Conservation (phyloP, 2,888 invertebrate species). For the Digitonthophagus gazella region DNA sequence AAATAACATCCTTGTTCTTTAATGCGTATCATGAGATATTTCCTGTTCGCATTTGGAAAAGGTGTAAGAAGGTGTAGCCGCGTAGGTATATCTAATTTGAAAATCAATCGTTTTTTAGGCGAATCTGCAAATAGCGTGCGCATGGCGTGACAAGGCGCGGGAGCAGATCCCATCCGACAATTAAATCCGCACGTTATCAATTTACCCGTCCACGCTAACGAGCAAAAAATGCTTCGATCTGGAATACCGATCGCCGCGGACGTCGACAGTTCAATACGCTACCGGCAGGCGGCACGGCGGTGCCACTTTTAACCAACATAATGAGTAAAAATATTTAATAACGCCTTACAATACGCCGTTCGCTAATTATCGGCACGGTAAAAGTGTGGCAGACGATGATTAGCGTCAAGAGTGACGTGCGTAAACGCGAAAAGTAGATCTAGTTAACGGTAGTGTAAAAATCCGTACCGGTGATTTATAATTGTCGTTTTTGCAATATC, state of each 20-base stretch:
- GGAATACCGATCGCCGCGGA: not conserved
- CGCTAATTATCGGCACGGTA: constrained; percentile 13
- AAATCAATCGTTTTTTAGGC: not conserved
- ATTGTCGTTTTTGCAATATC: constrained; percentile 11
- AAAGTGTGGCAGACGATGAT: constrained; percentile 16
- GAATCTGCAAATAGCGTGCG: constrained; percentile 4
- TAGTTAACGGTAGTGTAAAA: constrained; percentile 8
- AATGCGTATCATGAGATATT: not conserved
- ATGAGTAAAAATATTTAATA: constrained; percentile 12
- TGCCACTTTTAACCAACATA: constrained; percentile 8
- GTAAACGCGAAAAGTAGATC: constrained; percentile 23
- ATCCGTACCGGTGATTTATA: not conserved
- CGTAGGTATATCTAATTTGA: not conserved
- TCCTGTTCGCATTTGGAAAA: not conserved
- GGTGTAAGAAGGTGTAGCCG: constrained; percentile 6
- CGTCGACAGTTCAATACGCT: constrained; percentile 10
- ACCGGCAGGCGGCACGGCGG: constrained; percentile 8
- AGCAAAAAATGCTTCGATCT: constrained; percentile 13
- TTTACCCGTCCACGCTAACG: constrained; percentile 12
- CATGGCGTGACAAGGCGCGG: constrained; percentile 5
- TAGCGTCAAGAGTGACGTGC: constrained; percentile 21
- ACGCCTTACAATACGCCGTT: constrained; percentile 11
- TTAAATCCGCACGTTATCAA: constrained; percentile 17
- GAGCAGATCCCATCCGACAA: constrained; percentile 8
- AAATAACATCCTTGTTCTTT: not conserved